These are phyloP conservation scores for Acanthaster planci DNA, from an alignment of 35 echinoderm and acorn worm species.

Conservation along the genomic window DNA sequence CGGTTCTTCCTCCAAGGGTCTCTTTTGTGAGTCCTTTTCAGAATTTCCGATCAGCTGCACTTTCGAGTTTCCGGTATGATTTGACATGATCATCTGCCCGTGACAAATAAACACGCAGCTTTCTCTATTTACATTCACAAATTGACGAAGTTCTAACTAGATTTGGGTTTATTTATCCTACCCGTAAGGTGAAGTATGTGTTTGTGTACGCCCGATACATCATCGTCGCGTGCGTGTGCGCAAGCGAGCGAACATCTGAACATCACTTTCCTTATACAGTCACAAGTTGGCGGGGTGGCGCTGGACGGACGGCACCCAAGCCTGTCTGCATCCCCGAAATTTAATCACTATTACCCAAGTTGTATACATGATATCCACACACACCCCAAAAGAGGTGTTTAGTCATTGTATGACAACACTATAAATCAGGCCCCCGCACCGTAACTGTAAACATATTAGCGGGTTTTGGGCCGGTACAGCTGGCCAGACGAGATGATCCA, in stretches of 20 bases:
- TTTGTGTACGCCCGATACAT: conserved; percentile 14
- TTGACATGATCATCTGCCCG: conserved; percentile 25
- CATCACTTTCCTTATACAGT: conserved; percentile 20
- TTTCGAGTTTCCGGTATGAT: conserved; percentile 4
- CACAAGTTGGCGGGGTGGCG: not conserved
- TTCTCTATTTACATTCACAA: conserved; percentile 27
- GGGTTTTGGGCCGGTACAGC: not conserved
- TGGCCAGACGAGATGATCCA: not conserved
- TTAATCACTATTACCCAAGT: conserved; percentile 31
- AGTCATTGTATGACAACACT: conserved; percentile 25
- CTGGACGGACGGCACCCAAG: not conserved
- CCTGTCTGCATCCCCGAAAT: not conserved
- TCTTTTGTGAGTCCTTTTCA: too few relatives aligned
- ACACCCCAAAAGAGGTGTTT: conserved; percentile 12
- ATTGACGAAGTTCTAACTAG: conserved; percentile 33
- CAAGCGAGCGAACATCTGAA: not conserved
- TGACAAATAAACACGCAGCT: conserved; percentile 11
- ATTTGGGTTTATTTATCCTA: conserved; percentile 29
- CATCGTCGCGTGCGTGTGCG: not conserved
- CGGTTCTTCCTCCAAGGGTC: too few relatives aligned
- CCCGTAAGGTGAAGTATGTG: conserved; percentile 20
- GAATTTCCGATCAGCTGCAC: too few relatives aligned
- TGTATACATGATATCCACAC: conserved; percentile 5
- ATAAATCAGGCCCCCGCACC: not conserved
- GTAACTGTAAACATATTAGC: conserved; percentile 27